These are phyloP conservation scores for Drosophila equinoxialis DNA, from an alignment of 1,140 invertebrate genomes.

Conservation along the genomic window DNA sequence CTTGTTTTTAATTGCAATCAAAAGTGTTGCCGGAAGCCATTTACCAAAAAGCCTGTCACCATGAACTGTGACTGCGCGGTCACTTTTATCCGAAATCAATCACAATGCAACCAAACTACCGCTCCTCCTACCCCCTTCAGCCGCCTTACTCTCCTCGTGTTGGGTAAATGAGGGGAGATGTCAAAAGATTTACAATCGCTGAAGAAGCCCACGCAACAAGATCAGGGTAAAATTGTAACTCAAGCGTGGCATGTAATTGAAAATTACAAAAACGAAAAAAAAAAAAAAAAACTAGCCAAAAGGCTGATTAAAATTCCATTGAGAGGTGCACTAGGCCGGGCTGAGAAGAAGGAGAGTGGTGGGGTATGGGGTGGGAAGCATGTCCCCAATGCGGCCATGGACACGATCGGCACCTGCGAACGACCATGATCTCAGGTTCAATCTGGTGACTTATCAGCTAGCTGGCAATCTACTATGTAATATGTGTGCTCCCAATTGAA, in stretches of 20 bases:
- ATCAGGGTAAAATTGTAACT: constrained; percentile 38
- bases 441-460: constrained; percentile 62
- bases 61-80: constrained; percentile 45
- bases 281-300: constrained; percentile 21
- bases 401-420: constrained; percentile 67
- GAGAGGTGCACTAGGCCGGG: not conserved
- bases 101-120: constrained; percentile 11
- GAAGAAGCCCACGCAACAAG: constrained; percentile 53
- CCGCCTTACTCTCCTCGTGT: too few relatives aligned
- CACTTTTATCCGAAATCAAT: constrained; percentile 73
- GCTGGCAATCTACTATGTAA: constrained; percentile 68
- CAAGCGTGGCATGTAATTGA: constrained; percentile 79
- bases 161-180: constrained; percentile 3
- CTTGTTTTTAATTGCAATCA: constrained; percentile 76
- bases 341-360: not conserved
- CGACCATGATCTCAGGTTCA: constrained; percentile 48
- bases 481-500: constrained; percentile 65
- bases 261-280: constrained; percentile 49
- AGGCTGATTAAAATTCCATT: constrained; percentile 77
- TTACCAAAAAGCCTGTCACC: constrained; percentile 74
- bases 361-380: constrained; percentile 26
- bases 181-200: constrained; percentile 54
- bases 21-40: constrained; percentile 81
- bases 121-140: too few relatives aligned
- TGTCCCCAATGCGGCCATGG: constrained; percentile 65